These are phyloP conservation scores for Noturus placidus DNA, from an alignment of 2,113 vertebrate genomes.

Conservation along the genomic window DNA sequence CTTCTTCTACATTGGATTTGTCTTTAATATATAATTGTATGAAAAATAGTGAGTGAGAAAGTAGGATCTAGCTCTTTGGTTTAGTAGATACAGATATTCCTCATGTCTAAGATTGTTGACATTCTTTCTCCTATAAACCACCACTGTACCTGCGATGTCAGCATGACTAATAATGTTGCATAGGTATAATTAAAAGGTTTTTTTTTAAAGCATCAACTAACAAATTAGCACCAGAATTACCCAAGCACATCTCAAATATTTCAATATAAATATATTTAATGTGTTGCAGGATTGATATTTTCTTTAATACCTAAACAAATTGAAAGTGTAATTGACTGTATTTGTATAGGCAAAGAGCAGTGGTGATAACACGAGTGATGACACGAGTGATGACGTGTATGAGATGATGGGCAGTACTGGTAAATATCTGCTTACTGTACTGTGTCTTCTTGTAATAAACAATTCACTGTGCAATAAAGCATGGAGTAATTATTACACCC, in stretches of 20 bases:
- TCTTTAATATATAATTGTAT: background rate
- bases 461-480: background rate
- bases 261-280: background rate
- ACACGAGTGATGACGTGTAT: constrained; percentile 58
- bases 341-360: constrained; percentile 60
- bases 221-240: background rate
- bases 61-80: background rate
- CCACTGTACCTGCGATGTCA: background rate
- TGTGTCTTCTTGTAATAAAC: background rate
- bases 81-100: background rate
- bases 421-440: constrained; percentile 30
- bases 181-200: background rate
- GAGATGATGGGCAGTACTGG: constrained; percentile 68
- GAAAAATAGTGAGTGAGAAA: background rate
- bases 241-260: background rate
- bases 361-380: constrained; percentile 47
- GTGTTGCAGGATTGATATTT: background rate
- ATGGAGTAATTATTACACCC: background rate
- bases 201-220: background rate
- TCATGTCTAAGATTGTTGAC: background rate
- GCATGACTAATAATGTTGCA: background rate
- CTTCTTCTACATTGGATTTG: background rate
- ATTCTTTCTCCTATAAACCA: background rate
- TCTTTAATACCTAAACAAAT: background rate
- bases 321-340: constrained; percentile 27